phyloP scores from a whole-genome alignment of 2,113 vertebrate species.

The Petaurus breviceps region DNA sequence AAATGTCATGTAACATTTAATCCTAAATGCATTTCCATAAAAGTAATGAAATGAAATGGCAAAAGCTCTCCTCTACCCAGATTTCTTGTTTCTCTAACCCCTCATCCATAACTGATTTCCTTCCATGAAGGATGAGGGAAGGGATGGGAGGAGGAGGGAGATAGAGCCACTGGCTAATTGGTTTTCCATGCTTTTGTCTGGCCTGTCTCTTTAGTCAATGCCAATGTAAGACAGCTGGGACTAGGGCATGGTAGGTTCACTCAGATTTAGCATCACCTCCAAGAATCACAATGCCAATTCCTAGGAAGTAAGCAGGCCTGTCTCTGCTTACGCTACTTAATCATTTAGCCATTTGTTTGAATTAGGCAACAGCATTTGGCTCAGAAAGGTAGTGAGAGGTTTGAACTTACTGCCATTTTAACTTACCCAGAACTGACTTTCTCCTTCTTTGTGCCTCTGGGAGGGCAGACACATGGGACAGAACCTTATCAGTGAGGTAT shows the following conservation, averaged over 20 bases:
- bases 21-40: conserved; percentile 56
- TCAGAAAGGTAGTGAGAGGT: background rate
- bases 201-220: conserved; percentile 30
- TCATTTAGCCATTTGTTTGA: background rate
- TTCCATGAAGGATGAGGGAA: background rate
- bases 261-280: conserved; percentile 19
- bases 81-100: conserved; percentile 43
- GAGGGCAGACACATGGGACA: background rate
- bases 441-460: background rate
- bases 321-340: background rate
- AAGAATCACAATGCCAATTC: conserved; percentile 5
- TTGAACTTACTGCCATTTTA: background rate
- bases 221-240: conserved; percentile 1
- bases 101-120: conserved; percentile 54
- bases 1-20: conserved; percentile 71
- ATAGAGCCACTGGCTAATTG: background rate
- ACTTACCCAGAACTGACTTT: background rate
- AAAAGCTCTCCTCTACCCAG: background rate
- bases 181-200: conserved; percentile 47
- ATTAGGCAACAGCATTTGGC: background rate
- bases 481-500: background rate
- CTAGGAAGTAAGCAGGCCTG: background rate
- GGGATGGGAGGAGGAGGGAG: background rate
- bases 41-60: conserved; percentile 45
- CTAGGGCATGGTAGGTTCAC: background rate